phyloP scores from a whole-genome alignment of 2,797 vertebrate genomes.

The Simalia tracyae region DNA sequence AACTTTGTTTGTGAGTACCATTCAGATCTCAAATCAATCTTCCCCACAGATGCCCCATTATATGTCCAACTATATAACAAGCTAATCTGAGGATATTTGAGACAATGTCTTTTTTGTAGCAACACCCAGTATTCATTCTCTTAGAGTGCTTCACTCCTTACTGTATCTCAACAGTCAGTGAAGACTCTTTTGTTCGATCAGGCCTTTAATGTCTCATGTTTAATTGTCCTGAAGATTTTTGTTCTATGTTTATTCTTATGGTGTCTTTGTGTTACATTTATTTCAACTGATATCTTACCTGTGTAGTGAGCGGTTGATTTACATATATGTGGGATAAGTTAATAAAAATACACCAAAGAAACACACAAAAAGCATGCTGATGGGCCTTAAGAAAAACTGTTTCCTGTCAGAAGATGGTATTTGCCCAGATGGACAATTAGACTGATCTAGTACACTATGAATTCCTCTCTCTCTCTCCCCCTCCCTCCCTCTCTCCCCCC shows the following conservation, averaged over 20 bases:
- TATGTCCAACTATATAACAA: neutral
- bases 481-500: too few species aligned
- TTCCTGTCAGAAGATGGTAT: neutral
- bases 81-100: neutral
- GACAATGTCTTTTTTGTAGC: neutral
- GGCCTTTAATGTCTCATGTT: neutral
- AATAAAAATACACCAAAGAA: neutral
- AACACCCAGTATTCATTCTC: neutral
- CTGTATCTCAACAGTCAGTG: neutral
- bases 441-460: neutral
- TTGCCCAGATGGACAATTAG: neutral
- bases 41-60: neutral
- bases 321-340: neutral
- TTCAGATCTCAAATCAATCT: neutral
- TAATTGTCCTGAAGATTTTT: neutral
- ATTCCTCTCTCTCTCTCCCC: neutral
- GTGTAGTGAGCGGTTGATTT: neutral
- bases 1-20: neutral
- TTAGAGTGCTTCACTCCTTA: neutral
- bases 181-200: neutral
- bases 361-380: neutral
- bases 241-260: neutral
- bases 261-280: neutral
- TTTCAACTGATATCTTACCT: neutral
- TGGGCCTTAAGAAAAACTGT: neutral